phyloP scores from a whole-genome alignment of 2,888 invertebrate genomes.

The Phorcus lineatus region DNA sequence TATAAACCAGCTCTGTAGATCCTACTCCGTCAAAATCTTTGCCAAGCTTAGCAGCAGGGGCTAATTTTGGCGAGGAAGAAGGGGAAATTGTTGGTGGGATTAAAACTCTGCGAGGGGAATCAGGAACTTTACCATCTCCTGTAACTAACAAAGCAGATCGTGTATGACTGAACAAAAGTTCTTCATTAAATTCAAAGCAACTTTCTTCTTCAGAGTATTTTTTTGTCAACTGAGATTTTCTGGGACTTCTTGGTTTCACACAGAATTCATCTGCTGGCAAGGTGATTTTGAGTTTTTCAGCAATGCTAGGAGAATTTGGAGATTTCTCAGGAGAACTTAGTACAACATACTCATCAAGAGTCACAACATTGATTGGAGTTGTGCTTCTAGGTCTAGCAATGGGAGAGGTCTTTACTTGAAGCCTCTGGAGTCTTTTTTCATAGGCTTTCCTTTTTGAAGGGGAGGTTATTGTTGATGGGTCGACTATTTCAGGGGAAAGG shows the following conservation, averaged over 20 bases:
- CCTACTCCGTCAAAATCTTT: not conserved
- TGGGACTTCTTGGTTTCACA: constrained; percentile 53
- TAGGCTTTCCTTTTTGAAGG: constrained; percentile 69
- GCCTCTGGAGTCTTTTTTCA: constrained; percentile 62
- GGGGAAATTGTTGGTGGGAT: constrained; percentile 68
- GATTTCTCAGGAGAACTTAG: constrained; percentile 65
- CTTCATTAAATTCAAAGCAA: constrained; percentile 62
- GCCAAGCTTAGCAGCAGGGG: constrained; percentile 32
- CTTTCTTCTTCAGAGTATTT: constrained; percentile 41
- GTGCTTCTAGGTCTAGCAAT: constrained; percentile 68
- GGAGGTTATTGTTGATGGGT: constrained; percentile 57
- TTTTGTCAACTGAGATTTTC: constrained; percentile 33
- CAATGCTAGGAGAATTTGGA: constrained; percentile 37
- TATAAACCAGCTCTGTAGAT: constrained; percentile 37
- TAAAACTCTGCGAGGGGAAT: constrained; percentile 63
- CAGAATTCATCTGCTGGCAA: constrained; percentile 64
- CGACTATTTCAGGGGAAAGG: constrained; percentile 46
- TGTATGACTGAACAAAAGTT: constrained; percentile 65
- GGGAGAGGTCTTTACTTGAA: constrained; percentile 66
- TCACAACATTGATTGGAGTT: constrained; percentile 66
- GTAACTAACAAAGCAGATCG: constrained; percentile 64
- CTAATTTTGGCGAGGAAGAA: constrained; percentile 52
- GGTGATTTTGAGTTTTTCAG: constrained; percentile 66
- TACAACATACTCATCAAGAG: constrained; percentile 64
- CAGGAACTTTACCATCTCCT: constrained; percentile 51